Conservation (phyloP, 2,113 vertebrate genomes). For the Pluvialis apricaria region DNA sequence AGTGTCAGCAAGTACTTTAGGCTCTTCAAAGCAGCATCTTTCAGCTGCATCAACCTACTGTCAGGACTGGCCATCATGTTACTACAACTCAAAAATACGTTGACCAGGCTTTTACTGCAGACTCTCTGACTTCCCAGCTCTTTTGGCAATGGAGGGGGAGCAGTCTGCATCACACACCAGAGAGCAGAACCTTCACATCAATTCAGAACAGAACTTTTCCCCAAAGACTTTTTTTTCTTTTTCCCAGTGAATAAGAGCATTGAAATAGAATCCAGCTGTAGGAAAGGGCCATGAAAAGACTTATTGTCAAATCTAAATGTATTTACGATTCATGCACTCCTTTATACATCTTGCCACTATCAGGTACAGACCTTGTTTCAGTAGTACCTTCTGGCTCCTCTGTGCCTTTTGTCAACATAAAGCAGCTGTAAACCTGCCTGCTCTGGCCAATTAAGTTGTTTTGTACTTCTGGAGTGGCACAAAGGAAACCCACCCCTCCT, state of each 20-base stretch:
- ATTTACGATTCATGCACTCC: neutral
- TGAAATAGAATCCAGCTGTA: neutral
- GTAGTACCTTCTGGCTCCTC: neutral
- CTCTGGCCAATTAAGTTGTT: slow-evolving; percentile 17
- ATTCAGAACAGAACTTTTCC: neutral
- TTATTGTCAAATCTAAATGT: neutral
- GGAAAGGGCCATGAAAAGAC: neutral
- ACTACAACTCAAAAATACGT: neutral
- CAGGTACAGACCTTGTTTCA: neutral
- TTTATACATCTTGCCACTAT: neutral
- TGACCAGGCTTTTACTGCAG: neutral
- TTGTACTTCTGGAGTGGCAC: slow-evolving; percentile 12
- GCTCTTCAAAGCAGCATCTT: neutral
- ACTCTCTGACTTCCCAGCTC: neutral
- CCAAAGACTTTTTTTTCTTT: neutral
- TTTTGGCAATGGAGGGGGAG: neutral
- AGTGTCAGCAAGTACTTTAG: neutral
- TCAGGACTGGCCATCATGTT: neutral
- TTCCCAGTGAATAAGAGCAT: neutral
- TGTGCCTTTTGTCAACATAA: slow-evolving; percentile 8
- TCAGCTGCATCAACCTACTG: neutral
- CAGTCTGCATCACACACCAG: neutral
- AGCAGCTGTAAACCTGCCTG: slow-evolving; percentile 30
- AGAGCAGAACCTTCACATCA: neutral
- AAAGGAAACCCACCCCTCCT: neutral